Percentiles rank a stretch among this genome's conserved stretches.
phyloP scores from a whole-genome alignment of 2,113 vertebrate genomes.

The Dunckerocampus dactyliophorus region DNA sequence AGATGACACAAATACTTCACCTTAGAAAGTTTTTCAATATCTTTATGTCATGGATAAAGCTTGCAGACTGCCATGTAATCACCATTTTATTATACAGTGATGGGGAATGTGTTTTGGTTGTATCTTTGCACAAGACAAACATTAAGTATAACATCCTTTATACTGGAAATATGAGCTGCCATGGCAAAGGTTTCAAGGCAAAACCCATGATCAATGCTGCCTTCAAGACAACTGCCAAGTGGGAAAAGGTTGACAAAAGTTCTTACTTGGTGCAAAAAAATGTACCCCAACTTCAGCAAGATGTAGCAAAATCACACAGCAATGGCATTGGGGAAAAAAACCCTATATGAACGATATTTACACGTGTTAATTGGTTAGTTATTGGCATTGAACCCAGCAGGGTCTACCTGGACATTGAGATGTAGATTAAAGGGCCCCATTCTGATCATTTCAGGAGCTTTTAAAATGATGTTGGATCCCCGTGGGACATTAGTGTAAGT shows the following conservation, averaged over 20 bases:
- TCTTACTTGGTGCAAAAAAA: neutral
- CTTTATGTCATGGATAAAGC: constrained; percentile 34
- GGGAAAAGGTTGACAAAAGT: neutral
- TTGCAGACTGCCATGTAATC: constrained; percentile 30
- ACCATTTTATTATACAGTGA: constrained; percentile 26
- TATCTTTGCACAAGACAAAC: constrained; percentile 51
- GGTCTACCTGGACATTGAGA: too few relatives aligned
- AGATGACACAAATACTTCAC: constrained; percentile 21
- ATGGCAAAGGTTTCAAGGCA: neutral
- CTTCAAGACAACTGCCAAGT: neutral
- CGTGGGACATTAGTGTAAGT: too few relatives aligned
- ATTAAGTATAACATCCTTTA: constrained; percentile 13
- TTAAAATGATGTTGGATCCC: too few relatives aligned
- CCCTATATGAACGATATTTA: neutral
- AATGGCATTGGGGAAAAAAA: neutral
- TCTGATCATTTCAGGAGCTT: too few relatives aligned
- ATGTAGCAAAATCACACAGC: neutral
- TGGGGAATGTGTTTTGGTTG: constrained; percentile 7
- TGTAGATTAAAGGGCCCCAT: too few relatives aligned
- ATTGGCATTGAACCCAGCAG: neutral
- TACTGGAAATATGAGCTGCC: neutral
- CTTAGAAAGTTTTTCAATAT: constrained; percentile 30
- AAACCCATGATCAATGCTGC: constrained; percentile 1
- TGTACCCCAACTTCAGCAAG: neutral
- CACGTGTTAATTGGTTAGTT: neutral